Conservation (phyloP, 2,888 invertebrate genomes). For the Perizoma affinitatum region DNA sequence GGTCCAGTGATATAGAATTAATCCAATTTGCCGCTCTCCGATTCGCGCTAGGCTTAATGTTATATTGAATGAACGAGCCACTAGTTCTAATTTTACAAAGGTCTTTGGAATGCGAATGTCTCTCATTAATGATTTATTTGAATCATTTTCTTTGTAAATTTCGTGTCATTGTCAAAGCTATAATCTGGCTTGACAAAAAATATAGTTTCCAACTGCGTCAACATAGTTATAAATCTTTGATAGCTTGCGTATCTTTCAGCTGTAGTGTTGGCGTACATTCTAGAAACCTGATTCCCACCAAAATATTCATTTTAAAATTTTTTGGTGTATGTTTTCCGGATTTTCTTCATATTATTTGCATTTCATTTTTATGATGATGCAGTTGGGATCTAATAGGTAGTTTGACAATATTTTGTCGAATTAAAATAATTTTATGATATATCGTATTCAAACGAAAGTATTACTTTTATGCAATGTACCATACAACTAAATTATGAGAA, state of each 20-base stretch:
- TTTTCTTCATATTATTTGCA: no score
- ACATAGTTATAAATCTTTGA: no score
- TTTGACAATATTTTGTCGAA: slow-evolving; percentile 32
- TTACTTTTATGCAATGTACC: slow-evolving; percentile 61
- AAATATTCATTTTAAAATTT: no score
- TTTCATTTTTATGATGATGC: slow-evolving; percentile 5
- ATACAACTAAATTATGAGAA: slow-evolving; percentile 41
- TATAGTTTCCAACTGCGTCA: background rate
- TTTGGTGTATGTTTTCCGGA: no score
- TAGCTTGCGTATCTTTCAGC: no score
- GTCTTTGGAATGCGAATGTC: slow-evolving; percentile 10
- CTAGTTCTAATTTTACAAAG: slow-evolving; percentile 3
- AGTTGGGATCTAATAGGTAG: slow-evolving; percentile 17
- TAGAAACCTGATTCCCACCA: no score
- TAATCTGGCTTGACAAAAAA: slow-evolving; percentile 37
- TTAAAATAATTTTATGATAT: slow-evolving; percentile 29
- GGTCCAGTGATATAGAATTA: no score
- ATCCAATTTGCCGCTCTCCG: background rate
- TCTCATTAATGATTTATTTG: slow-evolving; percentile 22
- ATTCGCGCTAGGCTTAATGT: slow-evolving; percentile 4
- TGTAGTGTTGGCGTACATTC: no score
- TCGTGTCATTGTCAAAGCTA: slow-evolving; percentile 32
- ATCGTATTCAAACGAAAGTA: slow-evolving; percentile 74
- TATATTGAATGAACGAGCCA: slow-evolving; percentile 9
- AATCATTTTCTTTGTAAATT: slow-evolving; percentile 32